Conservation (phyloP, 2,113 vertebrate genomes). For the Mugil cephalus region DNA sequence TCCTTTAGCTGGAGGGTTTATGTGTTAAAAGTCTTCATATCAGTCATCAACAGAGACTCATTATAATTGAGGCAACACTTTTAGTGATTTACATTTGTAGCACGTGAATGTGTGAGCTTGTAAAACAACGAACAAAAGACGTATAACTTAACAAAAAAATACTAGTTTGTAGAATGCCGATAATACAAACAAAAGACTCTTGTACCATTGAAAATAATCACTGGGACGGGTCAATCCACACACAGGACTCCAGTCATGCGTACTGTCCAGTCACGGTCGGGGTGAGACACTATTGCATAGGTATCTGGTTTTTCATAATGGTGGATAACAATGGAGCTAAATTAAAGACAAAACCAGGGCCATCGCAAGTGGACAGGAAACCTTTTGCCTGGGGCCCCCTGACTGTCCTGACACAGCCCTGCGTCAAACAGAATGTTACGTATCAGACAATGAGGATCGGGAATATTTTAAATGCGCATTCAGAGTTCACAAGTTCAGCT, state of each 20-base stretch:
- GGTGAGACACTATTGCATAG: conserved; percentile 56
- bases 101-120: conserved; percentile 16
- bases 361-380: too few relatives aligned
- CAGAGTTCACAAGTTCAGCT: not conserved
- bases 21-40: too few relatives aligned
- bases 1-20: not conserved
- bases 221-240: conserved; percentile 3
- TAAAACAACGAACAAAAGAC: conserved; percentile 13
- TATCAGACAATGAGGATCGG: not conserved
- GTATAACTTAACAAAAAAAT: conserved; percentile 46
- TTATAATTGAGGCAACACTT: conserved; percentile 5
- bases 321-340: not conserved
- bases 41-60: not conserved
- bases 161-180: not conserved
- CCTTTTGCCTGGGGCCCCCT: too few relatives aligned
- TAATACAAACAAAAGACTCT: conserved; percentile 2
- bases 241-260: not conserved
- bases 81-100: conserved; percentile 23
- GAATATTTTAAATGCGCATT: conserved; percentile 12
- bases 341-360: not conserved
- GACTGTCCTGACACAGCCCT: too few relatives aligned
- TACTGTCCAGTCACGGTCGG: not conserved
- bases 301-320: not conserved
- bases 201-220: conserved; percentile 24
- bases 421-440: conserved; percentile 4